A percentile compares a stretch with the other conserved stretches of the same genome.
Evolutionary conservation across 30 jellyfish, hydroid and myxozoan genomes (phyloP).

Genomic region (Turritopsis dohrnii): DNA sequence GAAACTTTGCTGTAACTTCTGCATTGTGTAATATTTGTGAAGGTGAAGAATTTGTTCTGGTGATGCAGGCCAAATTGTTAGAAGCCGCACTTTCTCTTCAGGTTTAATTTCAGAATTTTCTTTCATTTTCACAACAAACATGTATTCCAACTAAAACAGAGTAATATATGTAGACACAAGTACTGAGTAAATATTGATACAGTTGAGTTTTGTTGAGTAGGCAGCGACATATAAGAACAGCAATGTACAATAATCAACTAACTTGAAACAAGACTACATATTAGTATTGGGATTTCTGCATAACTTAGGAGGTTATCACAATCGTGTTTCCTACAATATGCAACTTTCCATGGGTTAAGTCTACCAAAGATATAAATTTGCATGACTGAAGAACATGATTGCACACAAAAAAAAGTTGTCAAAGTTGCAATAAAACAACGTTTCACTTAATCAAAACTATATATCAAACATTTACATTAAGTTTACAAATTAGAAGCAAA

Average conservation of each 20-base stretch:
- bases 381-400: background rate
- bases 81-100: conserved; percentile 24
- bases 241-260: too few relatives aligned
- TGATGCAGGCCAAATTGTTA: conserved; percentile 51
- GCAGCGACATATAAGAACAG: too few relatives aligned
- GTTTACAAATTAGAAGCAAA: background rate
- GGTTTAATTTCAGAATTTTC: background rate
- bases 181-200: background rate
- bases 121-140: conserved; percentile 14
- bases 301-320: too few relatives aligned
- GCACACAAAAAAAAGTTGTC: background rate
- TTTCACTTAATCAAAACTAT: background rate
- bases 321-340: too few relatives aligned
- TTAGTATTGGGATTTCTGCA: too few relatives aligned
- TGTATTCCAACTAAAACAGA: background rate
- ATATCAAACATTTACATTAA: background rate
- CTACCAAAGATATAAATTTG: too few relatives aligned
- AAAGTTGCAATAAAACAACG: background rate
- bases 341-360: too few relatives aligned
- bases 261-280: too few relatives aligned
- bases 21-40: conserved; percentile 50
- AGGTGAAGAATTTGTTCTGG: conserved; percentile 55
- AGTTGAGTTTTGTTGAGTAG: too few relatives aligned
- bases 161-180: background rate
- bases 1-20: conserved; percentile 43